Evolutionary conservation across 1,140 invertebrate species (phyloP).

Genomic region (Triops longicaudatus): DNA sequence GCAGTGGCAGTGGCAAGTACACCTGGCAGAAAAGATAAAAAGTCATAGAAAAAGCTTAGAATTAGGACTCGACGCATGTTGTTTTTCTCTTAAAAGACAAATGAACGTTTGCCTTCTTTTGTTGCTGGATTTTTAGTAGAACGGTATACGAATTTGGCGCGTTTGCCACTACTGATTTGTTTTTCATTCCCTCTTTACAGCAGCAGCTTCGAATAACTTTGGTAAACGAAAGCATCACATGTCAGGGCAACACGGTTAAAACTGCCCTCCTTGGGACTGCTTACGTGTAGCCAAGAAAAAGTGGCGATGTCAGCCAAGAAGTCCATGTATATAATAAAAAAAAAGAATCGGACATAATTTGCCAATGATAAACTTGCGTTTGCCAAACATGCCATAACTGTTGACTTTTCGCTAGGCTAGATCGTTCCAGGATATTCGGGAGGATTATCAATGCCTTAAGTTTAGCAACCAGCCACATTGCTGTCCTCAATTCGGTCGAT

Average conservation of each 20-base stretch:
- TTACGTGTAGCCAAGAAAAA: not conserved
- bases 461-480: not conserved
- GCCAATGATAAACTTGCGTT: conserved; percentile 4
- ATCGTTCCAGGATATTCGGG: not conserved
- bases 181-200: not conserved
- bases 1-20: no score
- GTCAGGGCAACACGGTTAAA: not conserved
- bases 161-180: not conserved
- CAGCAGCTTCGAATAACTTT: not conserved
- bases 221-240: not conserved
- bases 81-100: no score
- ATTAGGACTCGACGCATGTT: no score
- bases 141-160: no score
- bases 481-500: not conserved
- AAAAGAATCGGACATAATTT: not conserved
- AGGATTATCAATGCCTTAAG: not conserved
- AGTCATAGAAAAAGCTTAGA: no score
- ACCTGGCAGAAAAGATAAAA: no score
- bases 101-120: no score
- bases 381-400: conserved; percentile 4
- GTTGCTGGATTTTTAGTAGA: no score
- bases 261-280: not conserved
- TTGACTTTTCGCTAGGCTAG: not conserved
- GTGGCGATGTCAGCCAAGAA: conserved; percentile 5
- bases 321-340: not conserved